Conservation (phyloP, 30 jellyfish, hydroid and myxozoan species). For the Calvadosia cruxmelitensis region DNA sequence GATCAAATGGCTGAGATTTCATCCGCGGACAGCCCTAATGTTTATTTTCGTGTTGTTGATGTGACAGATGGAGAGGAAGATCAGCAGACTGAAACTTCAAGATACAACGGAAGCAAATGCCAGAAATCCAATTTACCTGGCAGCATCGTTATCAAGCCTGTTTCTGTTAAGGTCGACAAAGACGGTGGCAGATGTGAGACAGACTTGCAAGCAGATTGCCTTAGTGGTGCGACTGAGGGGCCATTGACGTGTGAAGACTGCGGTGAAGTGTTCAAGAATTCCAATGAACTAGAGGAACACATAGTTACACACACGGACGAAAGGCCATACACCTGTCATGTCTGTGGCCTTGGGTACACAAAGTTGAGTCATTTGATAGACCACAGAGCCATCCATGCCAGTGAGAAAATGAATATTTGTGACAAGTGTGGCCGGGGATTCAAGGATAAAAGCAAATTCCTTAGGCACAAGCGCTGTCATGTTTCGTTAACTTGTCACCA, state of each 20-base stretch:
- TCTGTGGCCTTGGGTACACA: neutral
- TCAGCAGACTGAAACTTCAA: neutral
- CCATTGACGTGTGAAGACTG: neutral
- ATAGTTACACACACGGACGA: neutral
- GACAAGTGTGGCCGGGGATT: neutral
- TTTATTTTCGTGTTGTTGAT: no score
- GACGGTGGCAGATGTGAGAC: neutral
- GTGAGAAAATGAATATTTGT: neutral
- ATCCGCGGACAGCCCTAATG: neutral
- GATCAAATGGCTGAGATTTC: neutral
- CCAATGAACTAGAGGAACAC: neutral
- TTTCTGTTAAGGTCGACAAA: neutral
- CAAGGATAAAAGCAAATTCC: neutral
- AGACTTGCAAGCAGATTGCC: neutral
- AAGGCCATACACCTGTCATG: neutral
- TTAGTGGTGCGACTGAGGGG: neutral
- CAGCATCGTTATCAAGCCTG: neutral
- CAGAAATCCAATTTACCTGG: neutral
- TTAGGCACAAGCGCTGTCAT: neutral
- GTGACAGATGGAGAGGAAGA: no score
- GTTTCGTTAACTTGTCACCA: neutral
- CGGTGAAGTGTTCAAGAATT: neutral
- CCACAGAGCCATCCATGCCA: neutral
- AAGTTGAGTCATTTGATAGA: neutral
- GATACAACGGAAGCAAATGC: no score